Percentiles rank a stretch among this genome's conserved stretches.
phyloP scores from a whole-genome alignment of 2,888 invertebrate genomes.

The Macaria liturata region DNA sequence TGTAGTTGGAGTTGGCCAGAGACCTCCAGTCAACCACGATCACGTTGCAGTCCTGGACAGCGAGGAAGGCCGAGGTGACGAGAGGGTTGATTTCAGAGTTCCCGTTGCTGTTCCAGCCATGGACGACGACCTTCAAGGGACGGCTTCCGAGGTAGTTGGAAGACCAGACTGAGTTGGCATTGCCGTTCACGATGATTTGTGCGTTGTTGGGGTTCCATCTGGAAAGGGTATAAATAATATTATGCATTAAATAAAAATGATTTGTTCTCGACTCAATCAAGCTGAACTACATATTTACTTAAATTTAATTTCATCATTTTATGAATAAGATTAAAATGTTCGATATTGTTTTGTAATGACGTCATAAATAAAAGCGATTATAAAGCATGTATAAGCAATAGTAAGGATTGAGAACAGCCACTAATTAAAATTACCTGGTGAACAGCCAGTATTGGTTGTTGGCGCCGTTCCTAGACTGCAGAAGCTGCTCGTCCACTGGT shows the following conservation, averaged over 20 bases:
- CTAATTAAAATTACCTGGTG: constrained; percentile 42
- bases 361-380: no score
- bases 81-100: constrained; percentile 51
- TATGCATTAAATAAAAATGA: no score
- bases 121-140: constrained; percentile 56
- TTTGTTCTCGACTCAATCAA: no score
- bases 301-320: no score
- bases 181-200: constrained; percentile 51
- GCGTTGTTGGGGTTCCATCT: constrained; percentile 49
- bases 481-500: constrained; percentile 36
- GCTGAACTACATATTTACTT: no score
- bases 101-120: constrained; percentile 64
- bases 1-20: constrained; percentile 50
- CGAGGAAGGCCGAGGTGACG: constrained; percentile 56
- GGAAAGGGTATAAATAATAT: constrained; percentile 18
- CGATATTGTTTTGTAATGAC: no score
- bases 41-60: constrained; percentile 53
- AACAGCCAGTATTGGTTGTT: constrained; percentile 60
- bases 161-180: constrained; percentile 46
- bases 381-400: no score
- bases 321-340: no score
- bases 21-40: constrained; percentile 63
- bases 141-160: constrained; percentile 53
- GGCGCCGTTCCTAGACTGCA: constrained; percentile 48
- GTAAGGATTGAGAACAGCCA: no score